A percentile compares a stretch with the other conserved stretches of the same genome.
Conservation (phyloP, 2,888 invertebrate species). For the Microctonus brassicae region DNA sequence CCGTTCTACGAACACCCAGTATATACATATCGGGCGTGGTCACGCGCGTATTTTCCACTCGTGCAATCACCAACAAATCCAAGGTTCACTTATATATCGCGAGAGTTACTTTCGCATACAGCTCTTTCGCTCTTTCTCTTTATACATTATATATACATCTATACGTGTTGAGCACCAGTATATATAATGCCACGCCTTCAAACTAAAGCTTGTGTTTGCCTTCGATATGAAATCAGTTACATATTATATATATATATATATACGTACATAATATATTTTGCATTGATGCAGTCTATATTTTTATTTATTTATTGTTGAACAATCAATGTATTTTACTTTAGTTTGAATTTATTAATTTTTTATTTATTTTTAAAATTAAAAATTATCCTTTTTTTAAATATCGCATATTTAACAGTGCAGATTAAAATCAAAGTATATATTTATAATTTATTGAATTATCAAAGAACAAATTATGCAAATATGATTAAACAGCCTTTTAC, state of each 20-base stretch:
- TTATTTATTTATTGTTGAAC: too few relatives aligned
- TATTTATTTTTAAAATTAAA: too few relatives aligned
- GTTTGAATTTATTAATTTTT: too few relatives aligned
- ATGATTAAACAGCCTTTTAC: too few relatives aligned
- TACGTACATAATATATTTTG: too few relatives aligned
- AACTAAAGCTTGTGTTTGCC: neutral
- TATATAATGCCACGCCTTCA: neutral
- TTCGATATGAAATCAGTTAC: neutral
- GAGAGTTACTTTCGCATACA: conserved; percentile 43
- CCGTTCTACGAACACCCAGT: conserved; percentile 47
- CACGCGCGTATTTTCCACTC: conserved; percentile 48
- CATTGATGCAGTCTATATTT: neutral
- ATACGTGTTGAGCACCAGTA: conserved; percentile 7
- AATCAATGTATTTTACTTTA: too few relatives aligned
- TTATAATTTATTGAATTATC: neutral
- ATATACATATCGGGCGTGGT: conserved; percentile 51
- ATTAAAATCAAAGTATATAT: too few relatives aligned
- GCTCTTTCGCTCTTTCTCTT: conserved; percentile 12
- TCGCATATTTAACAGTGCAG: too few relatives aligned
- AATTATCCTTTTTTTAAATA: too few relatives aligned
- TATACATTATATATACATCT: conserved; percentile 20
- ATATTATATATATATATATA: too few relatives aligned
- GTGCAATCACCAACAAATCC: conserved; percentile 47
- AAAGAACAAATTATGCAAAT: too few relatives aligned
- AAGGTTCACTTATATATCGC: conserved; percentile 37